Percentiles rank a stretch among this genome's conserved stretches.
These are phyloP conservation scores for Poeciliopsis paucimaculata DNA, from an alignment of 2,797 vertebrate genomes.

Conservation along the genomic window DNA sequence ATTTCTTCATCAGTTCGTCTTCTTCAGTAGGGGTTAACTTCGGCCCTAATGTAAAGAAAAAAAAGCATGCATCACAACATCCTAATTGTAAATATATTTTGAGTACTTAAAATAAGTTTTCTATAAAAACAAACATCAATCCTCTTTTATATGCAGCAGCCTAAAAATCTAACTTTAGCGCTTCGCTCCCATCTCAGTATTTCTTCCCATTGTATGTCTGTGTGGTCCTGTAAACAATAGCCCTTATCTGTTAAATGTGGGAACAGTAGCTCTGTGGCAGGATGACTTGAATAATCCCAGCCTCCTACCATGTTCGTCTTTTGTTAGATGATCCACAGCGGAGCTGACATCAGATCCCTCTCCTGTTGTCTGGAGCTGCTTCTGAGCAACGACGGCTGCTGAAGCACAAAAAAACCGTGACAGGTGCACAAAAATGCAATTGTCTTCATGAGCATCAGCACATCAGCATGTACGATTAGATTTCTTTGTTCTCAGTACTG, in stretches of 20 bases:
- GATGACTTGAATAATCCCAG: constrained; percentile 37
- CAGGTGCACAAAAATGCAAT: constrained; percentile 11
- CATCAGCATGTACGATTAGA: background rate
- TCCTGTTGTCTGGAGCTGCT: constrained; percentile 59
- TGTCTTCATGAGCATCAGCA: background rate
- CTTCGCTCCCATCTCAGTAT: background rate
- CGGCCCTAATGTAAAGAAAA: constrained; percentile 48
- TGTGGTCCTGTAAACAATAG: constrained; percentile 46
- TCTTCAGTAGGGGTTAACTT: constrained; percentile 77
- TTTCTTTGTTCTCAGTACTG: background rate
- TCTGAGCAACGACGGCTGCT: constrained; percentile 63
- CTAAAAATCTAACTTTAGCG: constrained; percentile 8
- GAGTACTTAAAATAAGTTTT: background rate
- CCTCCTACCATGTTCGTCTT: constrained; percentile 73
- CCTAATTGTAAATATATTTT: background rate
- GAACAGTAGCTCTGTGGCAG: constrained; percentile 40
- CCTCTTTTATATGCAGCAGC: constrained; percentile 13
- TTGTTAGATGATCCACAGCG: constrained; percentile 66
- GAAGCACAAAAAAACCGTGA: constrained; percentile 43
- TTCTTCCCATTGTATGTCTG: constrained; percentile 28
- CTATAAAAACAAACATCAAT: background rate
- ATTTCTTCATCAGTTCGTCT: constrained; percentile 83
- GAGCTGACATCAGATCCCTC: constrained; percentile 68
- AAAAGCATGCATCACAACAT: background rate
- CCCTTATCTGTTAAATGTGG: constrained; percentile 52